Percentiles rank a stretch among this genome's conserved stretches.
Evolutionary conservation across 2,888 invertebrate genomes (phyloP).

Genomic region (Copidosoma aretas): DNA sequence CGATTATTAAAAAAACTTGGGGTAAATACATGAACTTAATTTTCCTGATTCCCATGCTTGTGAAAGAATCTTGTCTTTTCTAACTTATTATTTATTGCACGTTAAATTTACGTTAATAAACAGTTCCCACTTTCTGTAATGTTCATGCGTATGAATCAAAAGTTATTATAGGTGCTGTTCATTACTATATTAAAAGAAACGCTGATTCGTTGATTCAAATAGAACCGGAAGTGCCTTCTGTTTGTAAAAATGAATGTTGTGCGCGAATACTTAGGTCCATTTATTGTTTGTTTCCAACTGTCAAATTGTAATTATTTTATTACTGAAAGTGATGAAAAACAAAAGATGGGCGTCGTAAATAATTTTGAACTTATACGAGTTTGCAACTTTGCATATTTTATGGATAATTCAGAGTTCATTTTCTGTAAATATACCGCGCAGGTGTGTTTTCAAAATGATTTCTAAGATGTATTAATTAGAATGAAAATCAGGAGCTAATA

Average conservation of each 20-base stretch:
- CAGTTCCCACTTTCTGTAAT: constrained; percentile 15
- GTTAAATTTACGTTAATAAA: too few species aligned
- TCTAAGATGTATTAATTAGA: constrained; percentile 2
- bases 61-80: constrained; percentile 33
- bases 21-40: constrained; percentile 22
- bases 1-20: constrained; percentile 15
- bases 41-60: constrained; percentile 26
- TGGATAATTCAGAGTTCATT: constrained; percentile 33
- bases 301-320: constrained; percentile 1
- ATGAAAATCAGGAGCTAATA: too few species aligned
- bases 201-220: too few species aligned
- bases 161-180: constrained; percentile 11
- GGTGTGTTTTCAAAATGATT: background rate
- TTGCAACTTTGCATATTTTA: background rate
- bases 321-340: background rate
- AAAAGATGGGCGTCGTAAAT: too few species aligned
- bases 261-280: too few species aligned
- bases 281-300: background rate
- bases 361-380: too few species aligned
- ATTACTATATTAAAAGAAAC: constrained; percentile 1
- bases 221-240: too few species aligned
- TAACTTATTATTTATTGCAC: constrained; percentile 34
- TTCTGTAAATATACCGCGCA: constrained; percentile 16
- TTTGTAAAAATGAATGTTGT: too few species aligned
- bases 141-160: background rate